These are phyloP conservation scores for Palaemon carinicauda DNA, from an alignment of 1,140 invertebrate species.

Conservation along the genomic window DNA sequence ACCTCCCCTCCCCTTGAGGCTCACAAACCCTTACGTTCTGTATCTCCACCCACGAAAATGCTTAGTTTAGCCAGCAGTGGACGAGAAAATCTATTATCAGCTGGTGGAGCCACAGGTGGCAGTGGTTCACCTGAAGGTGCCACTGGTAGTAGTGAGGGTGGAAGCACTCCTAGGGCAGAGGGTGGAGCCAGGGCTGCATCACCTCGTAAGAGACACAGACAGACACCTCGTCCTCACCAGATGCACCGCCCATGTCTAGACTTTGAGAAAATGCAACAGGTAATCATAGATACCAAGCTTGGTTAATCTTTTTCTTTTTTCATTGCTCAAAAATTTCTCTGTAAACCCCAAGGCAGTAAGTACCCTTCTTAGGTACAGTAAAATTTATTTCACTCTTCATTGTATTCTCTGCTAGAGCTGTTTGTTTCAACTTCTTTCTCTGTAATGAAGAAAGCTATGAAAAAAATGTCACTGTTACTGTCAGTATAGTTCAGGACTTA, in stretches of 20 bases:
- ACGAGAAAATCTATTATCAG: slow-evolving; percentile 46
- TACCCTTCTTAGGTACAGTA: no score
- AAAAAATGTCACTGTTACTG: no score
- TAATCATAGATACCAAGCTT: slow-evolving; percentile 64
- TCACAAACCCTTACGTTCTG: slow-evolving; percentile 76
- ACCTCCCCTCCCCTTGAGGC: slow-evolving; percentile 88
- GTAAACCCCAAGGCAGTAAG: no score
- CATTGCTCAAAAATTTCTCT: not conserved
- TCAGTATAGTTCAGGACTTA: no score
- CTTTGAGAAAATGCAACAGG: slow-evolving; percentile 97
- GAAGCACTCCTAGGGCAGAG: slow-evolving; percentile 41
- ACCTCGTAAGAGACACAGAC: slow-evolving; percentile 71
- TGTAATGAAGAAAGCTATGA: no score
- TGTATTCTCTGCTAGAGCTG: no score
- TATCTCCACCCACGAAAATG: slow-evolving; percentile 68
- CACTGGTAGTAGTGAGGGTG: slow-evolving; percentile 59
- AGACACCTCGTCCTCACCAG: slow-evolving; percentile 72
- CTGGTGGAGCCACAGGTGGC: slow-evolving; percentile 61
- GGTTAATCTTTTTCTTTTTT: slow-evolving; percentile 9
- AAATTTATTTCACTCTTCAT: no score
- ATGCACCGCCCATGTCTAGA: slow-evolving; percentile 87
- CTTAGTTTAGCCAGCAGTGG: slow-evolving; percentile 54
- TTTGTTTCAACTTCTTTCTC: no score
- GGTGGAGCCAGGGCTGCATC: slow-evolving; percentile 60
- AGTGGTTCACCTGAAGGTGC: slow-evolving; percentile 11